Percentiles rank a stretch among this genome's conserved stretches.
These are phyloP conservation scores for Coleophora flavipennella DNA, from an alignment of 2,888 invertebrate species.

Conservation along the genomic window DNA sequence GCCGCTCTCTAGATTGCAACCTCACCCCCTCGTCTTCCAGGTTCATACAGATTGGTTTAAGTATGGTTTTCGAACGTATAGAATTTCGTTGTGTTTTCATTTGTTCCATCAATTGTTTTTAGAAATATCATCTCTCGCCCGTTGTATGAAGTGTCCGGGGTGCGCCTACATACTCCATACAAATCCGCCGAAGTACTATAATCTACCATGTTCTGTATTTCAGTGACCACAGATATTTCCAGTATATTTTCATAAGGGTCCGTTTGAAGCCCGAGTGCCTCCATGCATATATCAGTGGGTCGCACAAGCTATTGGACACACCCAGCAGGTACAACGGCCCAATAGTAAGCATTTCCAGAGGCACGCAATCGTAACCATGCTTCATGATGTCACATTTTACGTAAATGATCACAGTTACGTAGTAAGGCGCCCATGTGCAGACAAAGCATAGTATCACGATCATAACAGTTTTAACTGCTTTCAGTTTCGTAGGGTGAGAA, in stretches of 20 bases:
- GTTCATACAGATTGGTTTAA: no score
- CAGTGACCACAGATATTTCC: constrained; percentile 24
- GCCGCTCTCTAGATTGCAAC: no score
- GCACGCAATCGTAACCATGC: constrained; percentile 53
- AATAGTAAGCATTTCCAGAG: constrained; percentile 62
- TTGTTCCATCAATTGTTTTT: no score
- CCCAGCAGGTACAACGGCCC: constrained; percentile 73
- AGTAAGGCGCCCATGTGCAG: constrained; percentile 74
- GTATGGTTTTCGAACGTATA: no score
- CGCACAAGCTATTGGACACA: constrained; percentile 68
- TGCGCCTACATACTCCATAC: no score
- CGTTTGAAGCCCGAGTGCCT: constrained; percentile 74
- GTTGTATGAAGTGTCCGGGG: no score
- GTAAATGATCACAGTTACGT: constrained; percentile 64
- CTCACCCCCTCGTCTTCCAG: no score
- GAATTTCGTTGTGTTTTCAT: no score
- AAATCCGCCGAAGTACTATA: no score
- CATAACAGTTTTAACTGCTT: constrained; percentile 73
- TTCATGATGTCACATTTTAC: constrained; percentile 54
- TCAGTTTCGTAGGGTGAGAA: constrained; percentile 60
- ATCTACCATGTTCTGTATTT: not conserved
- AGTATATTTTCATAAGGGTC: constrained; percentile 47
- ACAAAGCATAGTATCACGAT: constrained; percentile 70
- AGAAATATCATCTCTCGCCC: no score
- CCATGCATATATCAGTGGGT: constrained; percentile 76